A percentile compares a stretch with the other conserved stretches of the same genome.
phyloP scores from a whole-genome alignment of 2,888 invertebrate genomes.

The Automeris io region DNA sequence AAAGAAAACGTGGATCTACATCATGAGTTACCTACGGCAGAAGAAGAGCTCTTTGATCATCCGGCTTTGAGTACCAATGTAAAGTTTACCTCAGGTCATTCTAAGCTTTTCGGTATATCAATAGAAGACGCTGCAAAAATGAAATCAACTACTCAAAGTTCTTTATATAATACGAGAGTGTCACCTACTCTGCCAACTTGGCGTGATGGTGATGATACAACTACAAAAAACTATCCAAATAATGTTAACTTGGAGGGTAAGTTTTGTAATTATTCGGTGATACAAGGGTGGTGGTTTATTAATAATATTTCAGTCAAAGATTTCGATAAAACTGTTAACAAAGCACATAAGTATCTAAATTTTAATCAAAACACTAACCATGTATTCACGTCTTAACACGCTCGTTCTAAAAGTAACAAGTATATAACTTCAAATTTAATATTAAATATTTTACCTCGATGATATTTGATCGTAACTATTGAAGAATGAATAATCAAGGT shows the following conservation, averaged over 20 bases:
- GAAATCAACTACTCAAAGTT: slow-evolving; percentile 68
- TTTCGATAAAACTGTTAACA: too few species aligned
- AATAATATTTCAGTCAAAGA: too few species aligned
- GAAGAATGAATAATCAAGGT: too few species aligned
- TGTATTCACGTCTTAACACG: too few species aligned
- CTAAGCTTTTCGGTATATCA: slow-evolving; percentile 79
- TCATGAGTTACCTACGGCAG: slow-evolving; percentile 30
- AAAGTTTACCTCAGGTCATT: slow-evolving; percentile 79
- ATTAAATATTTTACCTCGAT: too few species aligned
- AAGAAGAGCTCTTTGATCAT: slow-evolving; percentile 34
- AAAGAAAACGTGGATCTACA: slow-evolving; percentile 22
- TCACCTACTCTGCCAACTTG: slow-evolving; percentile 80
- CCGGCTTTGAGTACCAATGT: slow-evolving; percentile 28
- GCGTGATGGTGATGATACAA: slow-evolving; percentile 54
- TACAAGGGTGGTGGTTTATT: slow-evolving; percentile 32
- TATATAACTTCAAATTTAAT: too few species aligned
- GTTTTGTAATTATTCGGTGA: slow-evolving; percentile 17
- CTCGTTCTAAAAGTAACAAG: too few species aligned
- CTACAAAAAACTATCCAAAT: slow-evolving; percentile 62
- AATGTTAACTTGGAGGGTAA: slow-evolving; percentile 62
- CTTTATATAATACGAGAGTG: slow-evolving; percentile 71
- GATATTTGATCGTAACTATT: too few species aligned
- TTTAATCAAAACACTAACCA: neutral
- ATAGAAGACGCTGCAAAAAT: slow-evolving; percentile 78
- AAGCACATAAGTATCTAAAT: neutral